A percentile compares a stretch with the other conserved stretches of the same genome.
These are phyloP conservation scores for Miltochrista miniata DNA, from an alignment of 2,888 invertebrate species.

Conservation along the genomic window DNA sequence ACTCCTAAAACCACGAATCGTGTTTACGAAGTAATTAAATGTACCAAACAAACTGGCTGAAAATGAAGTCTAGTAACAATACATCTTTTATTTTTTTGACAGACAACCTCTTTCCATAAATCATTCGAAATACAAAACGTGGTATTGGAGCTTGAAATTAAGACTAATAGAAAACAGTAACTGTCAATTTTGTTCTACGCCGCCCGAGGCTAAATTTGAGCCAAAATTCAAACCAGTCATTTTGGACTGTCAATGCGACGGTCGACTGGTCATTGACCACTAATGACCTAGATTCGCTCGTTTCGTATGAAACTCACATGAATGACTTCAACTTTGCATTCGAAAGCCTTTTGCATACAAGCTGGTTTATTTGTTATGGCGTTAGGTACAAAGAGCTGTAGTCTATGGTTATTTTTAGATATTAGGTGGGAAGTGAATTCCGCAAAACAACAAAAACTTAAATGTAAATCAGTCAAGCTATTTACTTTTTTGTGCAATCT, in stretches of 20 bases:
- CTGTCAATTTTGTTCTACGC: background rate
- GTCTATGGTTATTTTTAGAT: background rate
- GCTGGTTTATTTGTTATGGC: background rate
- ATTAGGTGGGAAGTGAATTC: background rate
- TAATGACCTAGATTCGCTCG: slow-evolving; percentile 12
- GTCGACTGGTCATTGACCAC: slow-evolving; percentile 14
- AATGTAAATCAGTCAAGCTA: background rate
- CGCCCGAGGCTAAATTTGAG: slow-evolving; percentile 5
- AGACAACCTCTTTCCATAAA: background rate
- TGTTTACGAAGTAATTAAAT: too few relatives aligned
- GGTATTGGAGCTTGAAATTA: slow-evolving; percentile 5
- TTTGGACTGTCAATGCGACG: slow-evolving; percentile 12
- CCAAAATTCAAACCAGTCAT: slow-evolving; percentile 13
- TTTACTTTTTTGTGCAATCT: slow-evolving; percentile 3
- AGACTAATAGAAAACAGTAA: slow-evolving; percentile 12
- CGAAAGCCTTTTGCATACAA: slow-evolving; percentile 12
- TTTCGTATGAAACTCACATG: slow-evolving; percentile 19
- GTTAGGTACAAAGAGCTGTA: background rate
- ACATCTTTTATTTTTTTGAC: too few relatives aligned
- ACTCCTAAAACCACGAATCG: too few relatives aligned
- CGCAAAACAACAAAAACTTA: background rate
- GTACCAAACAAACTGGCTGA: background rate
- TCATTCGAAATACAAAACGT: background rate
- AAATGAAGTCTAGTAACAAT: background rate
- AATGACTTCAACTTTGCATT: slow-evolving; percentile 12